phyloP scores from a whole-genome alignment of 2,888 invertebrate species.

The Caenorhabditis wallacei region DNA sequence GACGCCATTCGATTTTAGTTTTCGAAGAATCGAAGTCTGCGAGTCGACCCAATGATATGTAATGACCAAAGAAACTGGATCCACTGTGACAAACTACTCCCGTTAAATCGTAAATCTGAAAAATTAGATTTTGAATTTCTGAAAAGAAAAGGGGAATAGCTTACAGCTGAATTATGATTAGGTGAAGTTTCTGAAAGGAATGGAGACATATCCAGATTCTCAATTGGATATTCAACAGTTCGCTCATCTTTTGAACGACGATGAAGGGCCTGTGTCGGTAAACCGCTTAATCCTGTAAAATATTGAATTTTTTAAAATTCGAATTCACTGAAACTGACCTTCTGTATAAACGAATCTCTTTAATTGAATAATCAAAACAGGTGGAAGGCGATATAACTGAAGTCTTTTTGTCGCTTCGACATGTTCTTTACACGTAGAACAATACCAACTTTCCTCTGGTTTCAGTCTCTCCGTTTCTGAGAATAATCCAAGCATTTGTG shows the following conservation, averaged over 20 bases:
- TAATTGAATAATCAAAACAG: slow-evolving; percentile 84
- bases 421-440: slow-evolving; percentile 76
- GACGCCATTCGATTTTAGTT: slow-evolving; percentile 84
- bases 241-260: slow-evolving; percentile 77
- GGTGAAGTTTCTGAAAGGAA: slow-evolving; percentile 74
- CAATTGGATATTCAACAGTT: slow-evolving; percentile 80
- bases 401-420: slow-evolving; percentile 84
- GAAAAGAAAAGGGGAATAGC: background rate
- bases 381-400: slow-evolving; percentile 83
- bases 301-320: no score
- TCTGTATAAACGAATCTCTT: slow-evolving; percentile 84
- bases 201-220: slow-evolving; percentile 72
- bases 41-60: slow-evolving; percentile 85
- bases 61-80: slow-evolving; percentile 84
- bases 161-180: slow-evolving; percentile 70
- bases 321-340: no score
- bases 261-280: no score
- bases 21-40: slow-evolving; percentile 82
- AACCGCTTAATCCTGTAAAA: no score
- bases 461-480: slow-evolving; percentile 85
- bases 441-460: slow-evolving; percentile 85
- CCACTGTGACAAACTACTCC: slow-evolving; percentile 85
- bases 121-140: background rate
- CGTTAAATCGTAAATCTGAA: slow-evolving; percentile 85
- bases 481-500: slow-evolving; percentile 83